Evolutionary conservation across 2,113 vertebrate genomes (phyloP), one percentile per base, ranked within the genome.

Genomic region (Notothenia rossii): DNA sequence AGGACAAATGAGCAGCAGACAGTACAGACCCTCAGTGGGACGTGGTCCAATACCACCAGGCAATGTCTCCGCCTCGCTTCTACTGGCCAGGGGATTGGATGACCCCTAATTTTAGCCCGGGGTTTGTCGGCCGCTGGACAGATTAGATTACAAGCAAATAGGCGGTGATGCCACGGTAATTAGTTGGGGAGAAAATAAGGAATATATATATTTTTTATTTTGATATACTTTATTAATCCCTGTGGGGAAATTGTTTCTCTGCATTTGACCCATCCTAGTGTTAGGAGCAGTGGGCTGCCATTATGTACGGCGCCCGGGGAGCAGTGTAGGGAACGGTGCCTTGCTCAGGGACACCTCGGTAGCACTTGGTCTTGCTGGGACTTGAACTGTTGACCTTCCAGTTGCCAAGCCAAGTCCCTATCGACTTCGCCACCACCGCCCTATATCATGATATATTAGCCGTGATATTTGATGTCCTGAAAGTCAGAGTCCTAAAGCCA

Each of bases 71-170:
- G 63, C 53, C 17, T 46, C 12, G 1, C 61, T 22, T 67, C 51
- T 70, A 72, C 85, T 7, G n/a, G 36, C 58, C 75, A 43, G 65
- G 7, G 53, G 86, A 88, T 92, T 81, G 74, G 73, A 83, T 93
- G 82, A 76, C 84, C 66, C 72, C 87, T 93, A 92, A 91, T 85
- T 90, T 92, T 93, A 93, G 85, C 82, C 7, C 0, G 6, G 25
- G 25, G 75, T 61, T 75, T 74, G 62, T 69, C 2, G 46, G 40
- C 83, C 62, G 13, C 17, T 59, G 69, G 48, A 70, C 61, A 22
- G 79, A 85, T 77, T 86, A 60, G 70, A 79, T 91, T 86, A 79
- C 85, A 89, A 67, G 75, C 75, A 74, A 66, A 80, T 69, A 15
- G 18, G 6, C 43, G 55, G 13, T 22, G 63, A 62, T 1, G 29